These are phyloP conservation scores for Betta splendens DNA, from an alignment of 2,797 vertebrate species.

Conservation along the genomic window DNA sequence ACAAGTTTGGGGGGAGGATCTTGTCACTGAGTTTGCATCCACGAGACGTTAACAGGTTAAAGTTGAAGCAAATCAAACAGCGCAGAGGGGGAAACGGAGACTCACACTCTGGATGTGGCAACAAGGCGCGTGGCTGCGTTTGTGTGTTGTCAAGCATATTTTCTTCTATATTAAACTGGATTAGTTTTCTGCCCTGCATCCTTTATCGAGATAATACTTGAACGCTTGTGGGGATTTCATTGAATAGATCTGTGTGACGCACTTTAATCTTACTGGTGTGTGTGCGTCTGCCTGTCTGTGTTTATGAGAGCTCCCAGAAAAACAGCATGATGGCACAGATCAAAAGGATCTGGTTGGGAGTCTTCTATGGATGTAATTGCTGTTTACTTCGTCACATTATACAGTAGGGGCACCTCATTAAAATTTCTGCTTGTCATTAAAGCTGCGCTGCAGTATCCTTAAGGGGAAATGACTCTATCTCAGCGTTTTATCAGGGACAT, in stretches of 20 bases:
- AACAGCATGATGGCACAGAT: conserved; percentile 61
- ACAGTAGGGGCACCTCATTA: conserved; percentile 75
- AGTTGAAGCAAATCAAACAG: conserved; percentile 39
- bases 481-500: conserved; percentile 59
- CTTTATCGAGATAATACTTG: conserved; percentile 71
- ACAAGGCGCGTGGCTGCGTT: neutral
- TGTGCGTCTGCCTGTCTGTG: neutral
- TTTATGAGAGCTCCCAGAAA: conserved; percentile 30
- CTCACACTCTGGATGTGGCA: conserved; percentile 1
- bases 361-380: conserved; percentile 75
- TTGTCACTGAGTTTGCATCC: conserved; percentile 35
- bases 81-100: neutral
- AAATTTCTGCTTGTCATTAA: conserved; percentile 62
- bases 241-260: conserved; percentile 69
- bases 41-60: conserved; percentile 35
- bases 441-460: conserved; percentile 40
- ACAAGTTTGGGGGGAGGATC: conserved; percentile 43
- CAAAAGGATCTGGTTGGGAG: conserved; percentile 70
- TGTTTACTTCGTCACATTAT: conserved; percentile 78
- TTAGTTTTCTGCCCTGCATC: conserved; percentile 70
- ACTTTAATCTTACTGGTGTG: conserved; percentile 64
- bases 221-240: conserved; percentile 66
- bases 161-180: conserved; percentile 71
- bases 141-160: conserved; percentile 55
- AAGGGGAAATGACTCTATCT: conserved; percentile 44